Base-by-base conservation (phyloP, 2,797 vertebrate species). In the Ambastaia sidthimunki region DNA sequence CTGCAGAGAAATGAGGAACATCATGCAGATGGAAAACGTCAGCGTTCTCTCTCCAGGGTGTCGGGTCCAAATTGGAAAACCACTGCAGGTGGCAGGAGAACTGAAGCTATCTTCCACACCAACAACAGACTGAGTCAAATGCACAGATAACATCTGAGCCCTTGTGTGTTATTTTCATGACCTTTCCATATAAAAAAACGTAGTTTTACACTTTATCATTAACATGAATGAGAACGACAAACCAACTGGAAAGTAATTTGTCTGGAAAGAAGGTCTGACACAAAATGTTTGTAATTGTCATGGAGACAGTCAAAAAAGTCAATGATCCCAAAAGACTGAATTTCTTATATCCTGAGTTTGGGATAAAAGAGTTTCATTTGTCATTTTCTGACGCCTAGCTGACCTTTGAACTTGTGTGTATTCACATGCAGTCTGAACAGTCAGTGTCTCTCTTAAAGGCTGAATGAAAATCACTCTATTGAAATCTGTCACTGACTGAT, bases 1-100 rank as follows among this genome's bases (percentile, higher is more conserved):
- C 16, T 2, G 59, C 13, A 86, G 85, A 89, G 84, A 86, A 86
- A 90, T 83, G 84, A 71, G 81, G 80, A 83, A 76, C 80, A 71
- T n/a, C 13, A 19, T 80, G 72, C 69, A 57, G 80, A 83, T 82
- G 73, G 66, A 60, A 65, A 78, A 67, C 59, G 84, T 82, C 86
- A 82, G 69, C 74, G 23, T 88, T 80, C 76, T 76, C 81, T 86
- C 62, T 75, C 67, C 52, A 16, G 70, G 69, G 71, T 54, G 73
- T 76, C 65, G 72, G 71, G 70, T 63, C 82, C 75, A 79, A 66
- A 76, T 67, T 82, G 25, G 62, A 74, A 83, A 89, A 63, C n/a
- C 15, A 44, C 31, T 62, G 50, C 25, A 74, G 70, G 86, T 67
- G 6, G 37, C 52, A 66, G 76, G 55, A n/a, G 52, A 57, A 80